Conservation (phyloP, 2,797 vertebrate species). For the Etheostoma perlongum region DNA sequence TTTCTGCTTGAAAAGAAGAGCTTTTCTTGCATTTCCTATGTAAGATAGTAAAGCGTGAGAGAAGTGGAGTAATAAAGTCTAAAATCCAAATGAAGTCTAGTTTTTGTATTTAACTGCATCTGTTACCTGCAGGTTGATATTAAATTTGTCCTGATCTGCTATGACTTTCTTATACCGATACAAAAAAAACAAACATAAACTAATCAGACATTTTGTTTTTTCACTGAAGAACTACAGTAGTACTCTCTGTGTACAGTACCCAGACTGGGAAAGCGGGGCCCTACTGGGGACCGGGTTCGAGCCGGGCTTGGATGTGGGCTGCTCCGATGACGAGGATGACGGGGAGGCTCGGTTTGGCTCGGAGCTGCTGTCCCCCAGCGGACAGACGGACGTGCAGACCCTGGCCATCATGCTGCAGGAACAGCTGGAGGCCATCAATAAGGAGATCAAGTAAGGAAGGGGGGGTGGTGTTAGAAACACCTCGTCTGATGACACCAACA, state of each 20-base stretch:
- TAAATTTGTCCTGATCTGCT: background rate
- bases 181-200: background rate
- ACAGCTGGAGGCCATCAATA: constrained; percentile 93
- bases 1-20: background rate
- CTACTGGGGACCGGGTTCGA: constrained; percentile 80
- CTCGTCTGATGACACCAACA: constrained; percentile 10
- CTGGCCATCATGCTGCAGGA: constrained; percentile 93
- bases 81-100: background rate
- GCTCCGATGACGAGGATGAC: constrained; percentile 87
- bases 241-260: constrained; percentile 70
- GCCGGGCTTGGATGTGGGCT: constrained; percentile 78
- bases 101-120: background rate
- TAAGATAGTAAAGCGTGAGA: background rate
- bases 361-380: constrained; percentile 89
- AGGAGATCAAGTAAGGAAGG: constrained; percentile 91
- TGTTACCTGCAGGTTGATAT: background rate
- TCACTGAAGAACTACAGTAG: background rate
- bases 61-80: too few relatives aligned
- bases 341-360: constrained; percentile 84
- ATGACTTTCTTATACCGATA: background rate
- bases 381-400: constrained; percentile 92
- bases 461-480: background rate
- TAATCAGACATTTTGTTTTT: background rate
- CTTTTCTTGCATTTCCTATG: background rate
- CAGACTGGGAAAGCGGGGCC: constrained; percentile 86